phyloP scores from a whole-genome alignment of 2,113 vertebrate genomes.

The Phylloscopus whistleri region DNA sequence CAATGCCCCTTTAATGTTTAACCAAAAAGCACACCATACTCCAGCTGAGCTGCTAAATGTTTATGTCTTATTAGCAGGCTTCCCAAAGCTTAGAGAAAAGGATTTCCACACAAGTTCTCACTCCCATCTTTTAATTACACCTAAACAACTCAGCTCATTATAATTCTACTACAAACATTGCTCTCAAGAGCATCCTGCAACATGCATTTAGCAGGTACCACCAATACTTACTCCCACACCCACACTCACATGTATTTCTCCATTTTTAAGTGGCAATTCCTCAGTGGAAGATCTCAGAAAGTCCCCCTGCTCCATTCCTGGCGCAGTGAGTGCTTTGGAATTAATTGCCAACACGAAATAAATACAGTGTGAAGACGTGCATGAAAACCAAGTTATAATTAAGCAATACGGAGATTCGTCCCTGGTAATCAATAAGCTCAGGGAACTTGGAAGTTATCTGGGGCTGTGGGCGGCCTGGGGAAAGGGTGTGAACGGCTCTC shows the following conservation, averaged over 20 bases:
- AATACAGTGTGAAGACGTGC: background rate
- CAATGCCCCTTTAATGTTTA: constrained; percentile 41
- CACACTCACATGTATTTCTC: background rate
- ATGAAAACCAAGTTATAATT: background rate
- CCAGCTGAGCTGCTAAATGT: constrained; percentile 50
- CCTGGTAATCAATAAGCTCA: background rate
- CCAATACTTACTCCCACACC: background rate
- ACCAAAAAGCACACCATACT: constrained; percentile 7
- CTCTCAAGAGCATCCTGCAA: background rate
- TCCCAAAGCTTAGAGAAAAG: constrained; percentile 25
- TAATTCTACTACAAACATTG: background rate
- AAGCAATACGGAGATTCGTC: background rate
- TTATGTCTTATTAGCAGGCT: constrained; percentile 21
- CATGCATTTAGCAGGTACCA: background rate
- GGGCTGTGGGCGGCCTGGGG: background rate
- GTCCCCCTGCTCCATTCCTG: background rate
- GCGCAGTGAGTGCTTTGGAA: background rate
- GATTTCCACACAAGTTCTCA: background rate
- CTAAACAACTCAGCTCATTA: background rate
- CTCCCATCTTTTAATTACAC: constrained; percentile 29
- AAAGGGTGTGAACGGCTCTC: background rate
- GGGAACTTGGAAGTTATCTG: background rate
- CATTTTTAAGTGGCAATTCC: background rate
- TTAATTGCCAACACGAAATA: constrained; percentile 5
- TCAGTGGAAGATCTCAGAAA: background rate